phyloP scores from a whole-genome alignment of 2,888 invertebrate genomes.

The Mantis religiosa region DNA sequence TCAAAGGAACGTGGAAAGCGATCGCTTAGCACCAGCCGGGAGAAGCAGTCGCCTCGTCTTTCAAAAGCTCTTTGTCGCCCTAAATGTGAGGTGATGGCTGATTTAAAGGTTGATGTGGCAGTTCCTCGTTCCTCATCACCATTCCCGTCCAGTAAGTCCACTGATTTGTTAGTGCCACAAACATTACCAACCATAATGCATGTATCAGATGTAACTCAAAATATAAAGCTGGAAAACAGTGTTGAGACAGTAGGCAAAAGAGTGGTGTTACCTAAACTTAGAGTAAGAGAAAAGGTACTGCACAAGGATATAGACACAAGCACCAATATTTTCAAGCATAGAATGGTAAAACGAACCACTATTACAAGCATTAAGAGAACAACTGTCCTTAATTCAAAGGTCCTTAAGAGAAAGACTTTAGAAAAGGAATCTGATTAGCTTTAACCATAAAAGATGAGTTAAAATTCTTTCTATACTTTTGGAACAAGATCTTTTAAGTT shows the following conservation, averaged over 20 bases:
- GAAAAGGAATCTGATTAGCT: neutral
- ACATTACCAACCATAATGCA: neutral
- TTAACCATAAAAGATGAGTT: neutral
- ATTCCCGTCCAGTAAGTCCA: neutral
- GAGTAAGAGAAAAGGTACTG: conserved; percentile 4
- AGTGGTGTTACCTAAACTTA: conserved; percentile 19
- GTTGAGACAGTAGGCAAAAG: conserved; percentile 7
- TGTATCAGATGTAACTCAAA: neutral
- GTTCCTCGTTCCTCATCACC: neutral
- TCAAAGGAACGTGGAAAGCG: conserved; percentile 19
- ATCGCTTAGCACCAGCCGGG: conserved; percentile 9
- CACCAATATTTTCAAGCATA: conserved; percentile 22
- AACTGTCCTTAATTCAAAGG: conserved; percentile 19
- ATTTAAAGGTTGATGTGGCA: neutral
- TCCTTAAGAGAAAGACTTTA: conserved; percentile 15
- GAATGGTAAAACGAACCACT: conserved; percentile 20
- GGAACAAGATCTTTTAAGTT: neutral
- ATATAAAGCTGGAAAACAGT: neutral
- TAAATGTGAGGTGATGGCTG: neutral
- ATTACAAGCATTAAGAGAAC: conserved; percentile 22
- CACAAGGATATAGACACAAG: conserved; percentile 11
- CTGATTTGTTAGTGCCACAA: neutral
- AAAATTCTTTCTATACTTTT: neutral
- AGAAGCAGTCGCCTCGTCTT: conserved; percentile 8
- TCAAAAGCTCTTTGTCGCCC: conserved; percentile 17